A percentile compares a stretch with the other conserved stretches of the same genome.
Evolutionary conservation across 1,140 invertebrate species (phyloP).

Genomic region (Caenorhabditis remanei): DNA sequence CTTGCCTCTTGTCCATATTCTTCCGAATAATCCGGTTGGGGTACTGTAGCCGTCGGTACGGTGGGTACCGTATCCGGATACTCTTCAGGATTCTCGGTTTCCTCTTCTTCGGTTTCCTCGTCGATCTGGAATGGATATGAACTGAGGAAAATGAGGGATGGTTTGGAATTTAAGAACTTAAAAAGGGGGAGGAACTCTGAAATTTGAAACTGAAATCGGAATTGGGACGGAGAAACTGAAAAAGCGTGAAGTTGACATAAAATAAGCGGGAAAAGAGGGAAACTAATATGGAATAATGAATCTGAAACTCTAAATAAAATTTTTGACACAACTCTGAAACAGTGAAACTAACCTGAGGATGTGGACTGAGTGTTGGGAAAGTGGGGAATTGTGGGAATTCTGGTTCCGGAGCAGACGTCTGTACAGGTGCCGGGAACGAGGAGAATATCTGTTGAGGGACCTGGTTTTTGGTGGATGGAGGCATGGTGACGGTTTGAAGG

Average conservation of each 20-base stretch:
- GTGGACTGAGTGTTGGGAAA: constrained; percentile 52
- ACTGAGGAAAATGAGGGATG: not conserved
- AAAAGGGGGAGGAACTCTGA: not conserved
- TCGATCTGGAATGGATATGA: not conserved
- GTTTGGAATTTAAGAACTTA: not conserved
- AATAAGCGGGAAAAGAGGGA: no score
- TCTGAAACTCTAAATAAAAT: no score
- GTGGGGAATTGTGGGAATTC: constrained; percentile 52
- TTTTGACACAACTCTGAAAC: not conserved
- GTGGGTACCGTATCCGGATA: constrained; percentile 29
- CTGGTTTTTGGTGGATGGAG: constrained; percentile 5
- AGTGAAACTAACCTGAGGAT: constrained; percentile 18
- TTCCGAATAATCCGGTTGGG: not conserved
- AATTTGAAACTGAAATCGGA: not conserved
- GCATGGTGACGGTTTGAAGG: constrained; percentile 36
- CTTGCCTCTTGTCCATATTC: constrained; percentile 34
- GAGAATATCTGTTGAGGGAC: constrained; percentile 16
- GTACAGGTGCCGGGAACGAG: not conserved
- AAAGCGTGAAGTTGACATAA: not conserved
- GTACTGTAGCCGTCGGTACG: constrained; percentile 12
- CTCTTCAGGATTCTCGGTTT: not conserved
- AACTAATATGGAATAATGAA: no score
- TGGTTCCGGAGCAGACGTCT: not conserved
- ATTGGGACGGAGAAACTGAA: not conserved
- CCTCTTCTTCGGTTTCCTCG: constrained; percentile 47